These are phyloP conservation scores for Drosophila robusta DNA, from an alignment of 2,888 invertebrate species.

Conservation along the genomic window DNA sequence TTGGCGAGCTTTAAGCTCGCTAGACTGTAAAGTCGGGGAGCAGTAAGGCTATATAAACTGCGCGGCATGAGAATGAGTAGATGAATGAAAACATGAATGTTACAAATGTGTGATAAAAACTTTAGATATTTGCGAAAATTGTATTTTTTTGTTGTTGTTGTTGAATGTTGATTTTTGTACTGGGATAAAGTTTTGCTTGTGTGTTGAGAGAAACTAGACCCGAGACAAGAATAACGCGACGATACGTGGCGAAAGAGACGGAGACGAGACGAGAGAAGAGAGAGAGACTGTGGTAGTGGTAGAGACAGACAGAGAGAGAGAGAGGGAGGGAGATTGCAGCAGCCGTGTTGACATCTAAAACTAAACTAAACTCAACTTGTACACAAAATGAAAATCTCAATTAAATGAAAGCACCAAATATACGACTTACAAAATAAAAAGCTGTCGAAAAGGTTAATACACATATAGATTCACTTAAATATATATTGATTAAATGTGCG, in stretches of 20 bases:
- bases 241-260: constrained; percentile 2
- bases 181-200: constrained; percentile 8
- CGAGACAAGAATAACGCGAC: constrained; percentile 22
- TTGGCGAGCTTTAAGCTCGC: background rate
- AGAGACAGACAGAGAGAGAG: background rate
- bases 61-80: constrained; percentile 1
- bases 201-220: constrained; percentile 12
- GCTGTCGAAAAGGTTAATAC: constrained; percentile 5
- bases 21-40: background rate
- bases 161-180: constrained; percentile 9
- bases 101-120: background rate
- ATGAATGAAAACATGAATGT: constrained; percentile 30
- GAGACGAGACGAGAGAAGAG: background rate
- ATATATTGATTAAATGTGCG: constrained; percentile 13
- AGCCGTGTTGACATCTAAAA: constrained; percentile 31
- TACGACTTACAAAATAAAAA: constrained; percentile 25
- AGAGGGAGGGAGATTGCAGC: constrained; percentile 12
- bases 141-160: constrained; percentile 13
- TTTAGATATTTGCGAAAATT: constrained; percentile 14
- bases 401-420: constrained; percentile 38
- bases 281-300: constrained; percentile 3
- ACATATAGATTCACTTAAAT: constrained; percentile 15
- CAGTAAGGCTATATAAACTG: background rate
- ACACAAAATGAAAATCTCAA: constrained; percentile 28
- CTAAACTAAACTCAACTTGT: constrained; percentile 38